Evolutionary conservation across 2,888 invertebrate genomes (phyloP).

Genomic region (Cylindroiulus punctatus): DNA sequence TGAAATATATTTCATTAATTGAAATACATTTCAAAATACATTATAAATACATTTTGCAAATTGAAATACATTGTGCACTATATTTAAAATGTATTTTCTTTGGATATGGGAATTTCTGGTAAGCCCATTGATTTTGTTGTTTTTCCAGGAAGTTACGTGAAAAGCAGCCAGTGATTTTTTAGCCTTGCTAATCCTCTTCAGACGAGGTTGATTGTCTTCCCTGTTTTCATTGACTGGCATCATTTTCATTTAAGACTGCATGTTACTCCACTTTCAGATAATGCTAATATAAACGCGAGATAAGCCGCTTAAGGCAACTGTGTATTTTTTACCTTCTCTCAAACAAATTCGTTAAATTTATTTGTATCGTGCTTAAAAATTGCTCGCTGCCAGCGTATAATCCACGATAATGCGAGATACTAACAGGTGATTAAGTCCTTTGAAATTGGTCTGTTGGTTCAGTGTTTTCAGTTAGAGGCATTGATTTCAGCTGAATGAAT

Average conservation of each 20-base stretch:
- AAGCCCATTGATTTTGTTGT: not conserved
- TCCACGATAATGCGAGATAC: not conserved
- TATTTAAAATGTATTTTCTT: too few relatives aligned
- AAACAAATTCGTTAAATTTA: not conserved
- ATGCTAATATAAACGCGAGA: not conserved
- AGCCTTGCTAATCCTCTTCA: not conserved
- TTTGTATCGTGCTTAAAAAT: not conserved
- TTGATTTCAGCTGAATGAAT: not conserved
- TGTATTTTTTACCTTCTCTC: not conserved
- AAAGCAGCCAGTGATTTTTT: not conserved
- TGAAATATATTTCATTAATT: too few relatives aligned
- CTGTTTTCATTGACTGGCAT: not conserved
- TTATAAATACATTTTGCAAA: too few relatives aligned
- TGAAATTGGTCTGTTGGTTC: not conserved
- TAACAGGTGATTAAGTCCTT: not conserved
- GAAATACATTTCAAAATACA: too few relatives aligned
- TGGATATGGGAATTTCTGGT: too few relatives aligned
- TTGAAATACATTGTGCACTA: too few relatives aligned
- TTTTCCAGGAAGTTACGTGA: not conserved
- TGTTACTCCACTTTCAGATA: not conserved
- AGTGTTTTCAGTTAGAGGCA: not conserved
- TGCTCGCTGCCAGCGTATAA: not conserved
- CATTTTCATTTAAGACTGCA: not conserved
- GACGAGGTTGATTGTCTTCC: not conserved
- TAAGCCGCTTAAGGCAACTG: not conserved